phyloP scores from a whole-genome alignment of 2,797 vertebrate species.

The Poliocrania exsul region DNA sequence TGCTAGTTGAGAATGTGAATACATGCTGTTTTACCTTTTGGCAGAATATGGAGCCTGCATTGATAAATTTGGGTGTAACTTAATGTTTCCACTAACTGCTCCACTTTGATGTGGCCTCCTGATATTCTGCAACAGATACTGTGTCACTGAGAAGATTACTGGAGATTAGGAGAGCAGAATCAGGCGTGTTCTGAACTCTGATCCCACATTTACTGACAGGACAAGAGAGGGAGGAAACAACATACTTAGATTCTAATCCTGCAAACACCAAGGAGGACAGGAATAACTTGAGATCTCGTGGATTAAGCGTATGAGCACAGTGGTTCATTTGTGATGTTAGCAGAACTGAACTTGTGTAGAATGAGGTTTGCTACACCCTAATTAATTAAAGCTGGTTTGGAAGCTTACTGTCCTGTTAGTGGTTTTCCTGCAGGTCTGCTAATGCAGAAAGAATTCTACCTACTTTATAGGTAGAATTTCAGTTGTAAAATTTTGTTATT shows the following conservation, averaged over 20 bases:
- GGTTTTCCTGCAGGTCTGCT: background rate
- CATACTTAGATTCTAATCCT: slow-evolving; percentile 54
- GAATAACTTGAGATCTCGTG: background rate
- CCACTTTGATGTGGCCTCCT: background rate
- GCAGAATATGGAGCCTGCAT: background rate
- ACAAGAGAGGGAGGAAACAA: background rate
- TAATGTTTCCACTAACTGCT: background rate
- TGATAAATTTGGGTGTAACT: background rate
- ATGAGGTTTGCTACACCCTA: background rate
- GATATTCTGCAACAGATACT: slow-evolving; percentile 35
- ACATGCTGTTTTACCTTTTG: background rate
- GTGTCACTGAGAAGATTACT: slow-evolving; percentile 65
- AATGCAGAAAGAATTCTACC: background rate
- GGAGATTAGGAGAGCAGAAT: slow-evolving; percentile 54
- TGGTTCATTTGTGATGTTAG: background rate
- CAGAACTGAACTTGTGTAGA: background rate
- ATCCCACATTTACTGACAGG: slow-evolving; percentile 8
- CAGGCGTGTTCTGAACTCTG: slow-evolving; percentile 48
- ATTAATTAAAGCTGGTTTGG: background rate
- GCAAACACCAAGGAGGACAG: background rate
- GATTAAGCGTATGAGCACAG: slow-evolving; percentile 7
- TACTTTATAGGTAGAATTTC: background rate
- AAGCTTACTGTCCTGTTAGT: background rate
- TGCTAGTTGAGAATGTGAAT: background rate
- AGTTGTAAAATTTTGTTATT: background rate